Conservation (phyloP, 2,113 vertebrate species). For the Oreotrochilus melanogaster region DNA sequence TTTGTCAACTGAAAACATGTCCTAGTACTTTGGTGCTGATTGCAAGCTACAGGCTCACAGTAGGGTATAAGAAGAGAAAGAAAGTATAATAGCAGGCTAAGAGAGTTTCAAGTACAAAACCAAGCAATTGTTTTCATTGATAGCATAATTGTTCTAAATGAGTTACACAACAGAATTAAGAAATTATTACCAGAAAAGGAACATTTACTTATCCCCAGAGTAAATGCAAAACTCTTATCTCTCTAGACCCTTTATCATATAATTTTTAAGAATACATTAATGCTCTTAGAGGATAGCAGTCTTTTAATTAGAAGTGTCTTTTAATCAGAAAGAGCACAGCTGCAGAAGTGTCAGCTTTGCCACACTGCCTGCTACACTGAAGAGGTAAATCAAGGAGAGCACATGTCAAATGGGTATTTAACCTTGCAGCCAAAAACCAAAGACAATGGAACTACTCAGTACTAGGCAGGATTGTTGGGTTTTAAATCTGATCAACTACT, state of each 20-base stretch:
- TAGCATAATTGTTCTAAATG: background rate
- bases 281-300: background rate
- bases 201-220: background rate
- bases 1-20: background rate
- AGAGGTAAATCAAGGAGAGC: background rate
- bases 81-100: background rate
- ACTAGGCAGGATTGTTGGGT: background rate
- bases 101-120: background rate
- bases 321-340: slow-evolving; percentile 6
- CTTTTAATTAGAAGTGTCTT: background rate
- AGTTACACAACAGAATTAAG: slow-evolving; percentile 18
- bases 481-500: background rate
- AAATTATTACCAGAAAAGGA: background rate
- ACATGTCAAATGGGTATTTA: background rate
- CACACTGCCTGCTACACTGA: background rate
- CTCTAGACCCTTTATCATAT: background rate
- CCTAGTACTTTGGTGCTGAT: background rate
- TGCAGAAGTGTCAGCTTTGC: background rate
- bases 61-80: background rate
- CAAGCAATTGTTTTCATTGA: background rate
- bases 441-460: background rate
- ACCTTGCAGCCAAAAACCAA: background rate
- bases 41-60: background rate
- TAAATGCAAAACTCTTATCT: background rate
- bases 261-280: background rate